phyloP scores from a whole-genome alignment of 2,797 vertebrate species.

The Poliocrania exsul region DNA sequence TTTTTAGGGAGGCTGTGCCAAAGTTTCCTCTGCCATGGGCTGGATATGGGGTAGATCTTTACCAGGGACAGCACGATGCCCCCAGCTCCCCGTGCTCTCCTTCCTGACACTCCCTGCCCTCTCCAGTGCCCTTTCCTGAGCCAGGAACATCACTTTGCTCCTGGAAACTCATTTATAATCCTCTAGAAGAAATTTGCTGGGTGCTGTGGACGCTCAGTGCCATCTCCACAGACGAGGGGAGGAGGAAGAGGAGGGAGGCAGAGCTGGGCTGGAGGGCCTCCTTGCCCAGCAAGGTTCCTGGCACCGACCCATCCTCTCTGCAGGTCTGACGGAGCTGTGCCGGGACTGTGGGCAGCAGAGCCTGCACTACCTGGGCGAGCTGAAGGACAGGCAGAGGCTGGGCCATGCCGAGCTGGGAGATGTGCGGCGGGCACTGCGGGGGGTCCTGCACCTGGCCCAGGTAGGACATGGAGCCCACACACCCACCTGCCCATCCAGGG shows the following conservation, averaged over 20 bases:
- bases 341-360: slow-evolving; percentile 84
- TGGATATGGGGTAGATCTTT: not conserved
- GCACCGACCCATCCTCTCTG: not conserved
- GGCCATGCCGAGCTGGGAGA: slow-evolving; percentile 78
- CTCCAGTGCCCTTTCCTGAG: not conserved
- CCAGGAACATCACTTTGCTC: fast-evolving
- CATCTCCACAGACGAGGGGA: not conserved
- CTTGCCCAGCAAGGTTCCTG: fast-evolving
- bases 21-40: not conserved
- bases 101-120: fast-evolving
- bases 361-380: slow-evolving; percentile 80
- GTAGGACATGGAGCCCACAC: slow-evolving; percentile 62
- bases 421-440: slow-evolving; percentile 75
- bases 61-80: fast-evolving
- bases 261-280: not conserved
- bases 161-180: not conserved
- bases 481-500: fast-evolving
- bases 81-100: fast-evolving
- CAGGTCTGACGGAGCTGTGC: slow-evolving; percentile 89
- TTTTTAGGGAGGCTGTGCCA: not conserved
- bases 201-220: not conserved
- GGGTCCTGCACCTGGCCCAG: slow-evolving; percentile 88
- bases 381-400: slow-evolving; percentile 84
- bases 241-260: not conserved
- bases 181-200: not conserved